Evolutionary conservation across 2,888 invertebrate species (phyloP), one percentile per base, ranked within the genome.

Genomic region (Trisateles emortualis): DNA sequence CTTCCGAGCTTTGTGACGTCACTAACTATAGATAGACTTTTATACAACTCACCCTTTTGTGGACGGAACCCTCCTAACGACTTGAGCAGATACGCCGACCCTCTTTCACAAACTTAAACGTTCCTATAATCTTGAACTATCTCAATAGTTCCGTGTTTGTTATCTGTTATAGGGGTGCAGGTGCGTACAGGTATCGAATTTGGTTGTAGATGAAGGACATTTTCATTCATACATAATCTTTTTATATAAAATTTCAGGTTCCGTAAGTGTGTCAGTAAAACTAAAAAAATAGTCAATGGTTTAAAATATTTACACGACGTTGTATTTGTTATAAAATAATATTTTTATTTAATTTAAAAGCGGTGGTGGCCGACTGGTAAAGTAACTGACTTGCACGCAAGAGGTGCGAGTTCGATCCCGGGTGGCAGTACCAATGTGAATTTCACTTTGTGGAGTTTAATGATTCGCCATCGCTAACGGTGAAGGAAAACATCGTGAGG

Each of bases 101-200:
- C 35, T 38, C 19, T 30, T 36, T 52, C 24, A 33, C 10, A 29
- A 52, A 47, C 38, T 46, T 52, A 52, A 70, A 47, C 54, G 51
- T 38, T 45, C 45, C 43, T 59, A 49, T 59, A n/a, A 68, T 54
- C 42, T 56, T 42, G 22, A 35, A 67, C 24, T 44, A 63, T 67
- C 54, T 67, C 43, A 51, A 59, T 71, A 68, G 72, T 63, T 51
- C 41, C 36, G 49, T 55, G 50, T 68, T 67, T 59, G 57, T 55
- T 68, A 68, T 68, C 64, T 51, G 41, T 46, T 39, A 60, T 64
- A 60, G 40, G 67, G 65, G 59, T 65, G 50, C 74, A 73, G 81
- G 76, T 77, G 79, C 64, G 69, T 66, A 63, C 24, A 19, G 29
- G 39, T 53, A 63, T 72, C 72, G 72, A 78, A 79, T 83, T 81